These are phyloP conservation scores for Porites rus DNA, from an alignment of 92 coral and sea anemone species.

Conservation along the genomic window DNA sequence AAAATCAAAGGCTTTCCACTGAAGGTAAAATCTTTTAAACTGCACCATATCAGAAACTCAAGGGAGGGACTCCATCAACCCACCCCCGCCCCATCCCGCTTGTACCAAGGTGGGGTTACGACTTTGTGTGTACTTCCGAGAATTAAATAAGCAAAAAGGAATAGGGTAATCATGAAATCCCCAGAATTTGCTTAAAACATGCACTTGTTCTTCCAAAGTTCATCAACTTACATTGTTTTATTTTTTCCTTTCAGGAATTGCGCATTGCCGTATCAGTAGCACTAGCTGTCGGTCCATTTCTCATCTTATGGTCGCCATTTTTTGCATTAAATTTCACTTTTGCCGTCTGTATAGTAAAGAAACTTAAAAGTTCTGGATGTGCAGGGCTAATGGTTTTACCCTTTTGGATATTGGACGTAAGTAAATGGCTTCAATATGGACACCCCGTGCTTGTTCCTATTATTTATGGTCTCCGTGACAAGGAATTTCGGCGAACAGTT, in stretches of 20 bases:
- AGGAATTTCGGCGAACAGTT: conserved; percentile 79
- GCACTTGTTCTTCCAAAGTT: background rate
- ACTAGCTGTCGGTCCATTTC: conserved; percentile 80
- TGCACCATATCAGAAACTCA: too few species aligned
- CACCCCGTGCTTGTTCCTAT: conserved; percentile 83
- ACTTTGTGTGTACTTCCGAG: too few species aligned
- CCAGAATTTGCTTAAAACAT: too few species aligned
- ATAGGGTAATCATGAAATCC: too few species aligned
- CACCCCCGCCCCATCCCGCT: too few species aligned
- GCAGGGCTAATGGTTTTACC: conserved; percentile 9
- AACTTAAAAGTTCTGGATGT: conserved; percentile 10
- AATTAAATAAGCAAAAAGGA: too few species aligned
- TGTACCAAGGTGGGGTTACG: too few species aligned
- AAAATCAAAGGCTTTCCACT: too few species aligned
- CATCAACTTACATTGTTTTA: background rate
- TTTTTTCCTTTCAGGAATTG: conserved; percentile 64
- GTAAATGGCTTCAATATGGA: conserved; percentile 84
- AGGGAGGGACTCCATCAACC: too few species aligned
- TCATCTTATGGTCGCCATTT: conserved; percentile 81
- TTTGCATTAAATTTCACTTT: conserved; percentile 70
- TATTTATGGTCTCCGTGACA: conserved; percentile 85
- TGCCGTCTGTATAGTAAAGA: conserved; percentile 39
- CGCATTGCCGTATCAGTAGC: conserved; percentile 89
- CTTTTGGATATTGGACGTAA: conserved; percentile 4
- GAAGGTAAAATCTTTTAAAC: too few species aligned